Evolutionary conservation across 1,140 invertebrate genomes (phyloP).

Genomic region (Zaprionus taronus): DNA sequence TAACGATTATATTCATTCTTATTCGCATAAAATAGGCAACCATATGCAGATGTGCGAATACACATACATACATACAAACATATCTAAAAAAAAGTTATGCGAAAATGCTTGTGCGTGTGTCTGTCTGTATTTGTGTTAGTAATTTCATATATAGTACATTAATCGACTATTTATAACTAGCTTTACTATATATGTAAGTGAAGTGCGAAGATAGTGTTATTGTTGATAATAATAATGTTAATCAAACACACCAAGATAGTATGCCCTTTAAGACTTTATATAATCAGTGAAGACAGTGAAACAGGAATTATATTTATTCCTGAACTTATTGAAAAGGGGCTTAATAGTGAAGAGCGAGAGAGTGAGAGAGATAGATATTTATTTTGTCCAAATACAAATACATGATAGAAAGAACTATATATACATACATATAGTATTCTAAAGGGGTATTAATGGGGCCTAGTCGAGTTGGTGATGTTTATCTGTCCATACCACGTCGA

Average conservation of each 20-base stretch:
- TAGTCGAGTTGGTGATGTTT: neutral
- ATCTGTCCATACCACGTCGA: neutral
- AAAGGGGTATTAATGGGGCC: neutral
- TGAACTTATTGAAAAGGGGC: slow-evolving; percentile 1
- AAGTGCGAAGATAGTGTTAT: neutral
- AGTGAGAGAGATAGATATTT: neutral
- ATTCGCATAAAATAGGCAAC: neutral
- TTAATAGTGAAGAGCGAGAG: neutral
- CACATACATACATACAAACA: neutral
- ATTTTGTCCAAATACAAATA: no score
- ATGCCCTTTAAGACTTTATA: neutral
- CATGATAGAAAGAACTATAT: neutral
- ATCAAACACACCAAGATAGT: neutral
- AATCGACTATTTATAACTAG: neutral
- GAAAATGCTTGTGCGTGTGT: neutral
- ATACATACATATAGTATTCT: neutral
- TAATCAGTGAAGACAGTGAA: neutral
- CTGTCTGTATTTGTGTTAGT: neutral
- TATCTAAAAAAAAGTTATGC: neutral
- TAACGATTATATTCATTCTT: neutral
- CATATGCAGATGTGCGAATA: slow-evolving; percentile 2
- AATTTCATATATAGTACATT: neutral
- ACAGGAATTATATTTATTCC: neutral
- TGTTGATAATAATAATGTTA: neutral
- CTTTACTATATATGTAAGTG: neutral